Evolutionary conservation across 2,888 invertebrate species (phyloP).

Genomic region (Trichogramma dendrolimi): DNA sequence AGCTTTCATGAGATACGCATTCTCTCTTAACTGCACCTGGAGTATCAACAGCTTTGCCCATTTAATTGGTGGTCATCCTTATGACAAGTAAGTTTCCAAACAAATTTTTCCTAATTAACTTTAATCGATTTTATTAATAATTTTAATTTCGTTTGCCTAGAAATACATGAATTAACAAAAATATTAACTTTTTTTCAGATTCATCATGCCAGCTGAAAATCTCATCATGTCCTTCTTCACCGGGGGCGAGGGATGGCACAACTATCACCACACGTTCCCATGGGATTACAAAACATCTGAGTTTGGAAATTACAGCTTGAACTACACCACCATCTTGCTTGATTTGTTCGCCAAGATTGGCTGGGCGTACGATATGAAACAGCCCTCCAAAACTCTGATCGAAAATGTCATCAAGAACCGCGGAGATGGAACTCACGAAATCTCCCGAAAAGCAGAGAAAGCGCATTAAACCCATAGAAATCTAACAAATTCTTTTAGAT

Average conservation of each 20-base stretch:
- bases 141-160: background rate
- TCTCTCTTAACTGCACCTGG: slow-evolving; percentile 58
- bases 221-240: slow-evolving; percentile 40
- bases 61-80: slow-evolving; percentile 41
- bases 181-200: slow-evolving; percentile 19
- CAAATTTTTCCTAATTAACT: background rate
- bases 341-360: slow-evolving; percentile 67
- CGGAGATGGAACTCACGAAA: slow-evolving; percentile 53
- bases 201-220: slow-evolving; percentile 36
- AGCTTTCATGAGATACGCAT: slow-evolving; percentile 53
- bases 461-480: too few relatives aligned
- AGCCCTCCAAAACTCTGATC: slow-evolving; percentile 59
- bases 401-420: slow-evolving; percentile 56
- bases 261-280: slow-evolving; percentile 11
- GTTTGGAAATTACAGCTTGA: slow-evolving; percentile 51
- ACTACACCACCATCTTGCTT: slow-evolving; percentile 66
- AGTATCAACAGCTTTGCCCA: slow-evolving; percentile 60
- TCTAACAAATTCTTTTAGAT: too few relatives aligned
- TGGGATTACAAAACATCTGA: slow-evolving; percentile 51
- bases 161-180: background rate
- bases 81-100: slow-evolving; percentile 38
- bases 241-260: slow-evolving; percentile 48
- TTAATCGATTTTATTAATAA: background rate
- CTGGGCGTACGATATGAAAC: slow-evolving; percentile 73
- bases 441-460: slow-evolving; percentile 1